These are phyloP conservation scores for Meriones unguiculatus DNA, from an alignment of 2,113 vertebrate genomes.

Conservation along the genomic window DNA sequence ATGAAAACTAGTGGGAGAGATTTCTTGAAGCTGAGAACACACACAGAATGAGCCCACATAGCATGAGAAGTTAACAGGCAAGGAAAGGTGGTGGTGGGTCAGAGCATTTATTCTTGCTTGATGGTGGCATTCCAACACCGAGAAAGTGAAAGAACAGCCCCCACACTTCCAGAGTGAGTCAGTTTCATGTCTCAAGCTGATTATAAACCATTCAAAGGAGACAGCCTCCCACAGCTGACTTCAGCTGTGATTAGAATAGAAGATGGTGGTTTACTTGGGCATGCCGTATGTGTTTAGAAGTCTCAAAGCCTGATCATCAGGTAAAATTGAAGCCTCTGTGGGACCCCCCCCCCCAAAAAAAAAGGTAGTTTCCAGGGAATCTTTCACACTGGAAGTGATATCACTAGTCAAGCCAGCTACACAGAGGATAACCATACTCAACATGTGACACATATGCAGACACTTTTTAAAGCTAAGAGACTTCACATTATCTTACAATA, in stretches of 20 bases:
- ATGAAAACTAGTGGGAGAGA: conserved; percentile 57
- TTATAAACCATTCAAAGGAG: conserved; percentile 87
- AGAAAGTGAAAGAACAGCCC: conserved; percentile 83
- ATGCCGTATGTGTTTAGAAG: conserved; percentile 58
- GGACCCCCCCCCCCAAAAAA: not conserved
- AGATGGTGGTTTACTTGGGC: conserved; percentile 58
- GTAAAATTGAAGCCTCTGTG: conserved; percentile 51
- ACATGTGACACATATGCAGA: not conserved
- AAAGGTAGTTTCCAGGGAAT: conserved; percentile 15
- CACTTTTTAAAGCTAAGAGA: conserved; percentile 6
- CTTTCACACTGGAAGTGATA: conserved; percentile 43
- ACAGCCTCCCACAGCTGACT: conserved; percentile 87
- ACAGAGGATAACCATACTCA: not conserved
- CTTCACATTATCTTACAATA: not conserved
- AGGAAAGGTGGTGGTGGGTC: conserved; percentile 68
- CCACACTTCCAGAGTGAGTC: conserved; percentile 87
- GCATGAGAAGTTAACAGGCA: conserved; percentile 74
- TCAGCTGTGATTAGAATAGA: conserved; percentile 79
- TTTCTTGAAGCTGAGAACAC: conserved; percentile 70
- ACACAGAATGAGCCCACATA: conserved; percentile 69
- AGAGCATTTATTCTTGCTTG: conserved; percentile 81
- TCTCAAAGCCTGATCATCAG: conserved; percentile 43
- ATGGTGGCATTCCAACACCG: conserved; percentile 84
- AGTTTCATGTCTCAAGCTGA: conserved; percentile 84
- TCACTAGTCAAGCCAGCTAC: not conserved